These are phyloP conservation scores for Coranthus polyacanthus DNA, from an alignment of 2,797 vertebrate species.

Conservation along the genomic window DNA sequence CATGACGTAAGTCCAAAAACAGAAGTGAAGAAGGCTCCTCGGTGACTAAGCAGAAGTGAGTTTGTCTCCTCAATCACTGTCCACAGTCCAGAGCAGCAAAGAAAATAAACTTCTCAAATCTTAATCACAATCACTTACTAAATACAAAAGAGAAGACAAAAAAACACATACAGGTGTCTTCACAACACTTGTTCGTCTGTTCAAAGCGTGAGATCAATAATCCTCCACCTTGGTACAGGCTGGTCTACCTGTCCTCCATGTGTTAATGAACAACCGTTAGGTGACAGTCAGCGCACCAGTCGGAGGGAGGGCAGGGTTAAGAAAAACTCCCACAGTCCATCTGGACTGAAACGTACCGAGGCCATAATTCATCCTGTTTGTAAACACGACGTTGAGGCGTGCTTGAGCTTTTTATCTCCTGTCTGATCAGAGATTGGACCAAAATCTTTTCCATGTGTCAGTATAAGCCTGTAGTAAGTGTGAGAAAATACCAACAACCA, in stretches of 20 bases:
- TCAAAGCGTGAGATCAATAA: slow-evolving; percentile 48
- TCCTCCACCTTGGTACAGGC: slow-evolving; percentile 37
- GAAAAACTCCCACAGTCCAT: slow-evolving; percentile 54
- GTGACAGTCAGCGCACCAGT: slow-evolving; percentile 37
- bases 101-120: not conserved
- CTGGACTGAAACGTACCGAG: slow-evolving; percentile 14
- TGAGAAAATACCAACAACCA: slow-evolving; percentile 1
- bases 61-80: not conserved
- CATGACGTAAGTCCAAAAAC: slow-evolving; percentile 6
- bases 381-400: slow-evolving; percentile 20
- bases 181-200: slow-evolving; percentile 5
- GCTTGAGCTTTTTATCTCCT: no score
- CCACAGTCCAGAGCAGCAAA: slow-evolving; percentile 24
- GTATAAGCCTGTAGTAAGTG: no score
- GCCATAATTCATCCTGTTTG: slow-evolving; percentile 34
- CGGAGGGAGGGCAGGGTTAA: slow-evolving; percentile 33
- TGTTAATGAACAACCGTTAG: slow-evolving; percentile 85
- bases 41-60: slow-evolving; percentile 29
- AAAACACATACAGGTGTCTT: not conserved
- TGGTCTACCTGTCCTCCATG: slow-evolving; percentile 48
- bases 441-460: no score
- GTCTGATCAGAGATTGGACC: no score
- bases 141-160: slow-evolving; percentile 5
- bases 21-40: slow-evolving; percentile 30
- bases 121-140: not conserved